Base-by-base conservation (phyloP, 2,888 invertebrate genomes). In the Leptopterna dolabrata region DNA sequence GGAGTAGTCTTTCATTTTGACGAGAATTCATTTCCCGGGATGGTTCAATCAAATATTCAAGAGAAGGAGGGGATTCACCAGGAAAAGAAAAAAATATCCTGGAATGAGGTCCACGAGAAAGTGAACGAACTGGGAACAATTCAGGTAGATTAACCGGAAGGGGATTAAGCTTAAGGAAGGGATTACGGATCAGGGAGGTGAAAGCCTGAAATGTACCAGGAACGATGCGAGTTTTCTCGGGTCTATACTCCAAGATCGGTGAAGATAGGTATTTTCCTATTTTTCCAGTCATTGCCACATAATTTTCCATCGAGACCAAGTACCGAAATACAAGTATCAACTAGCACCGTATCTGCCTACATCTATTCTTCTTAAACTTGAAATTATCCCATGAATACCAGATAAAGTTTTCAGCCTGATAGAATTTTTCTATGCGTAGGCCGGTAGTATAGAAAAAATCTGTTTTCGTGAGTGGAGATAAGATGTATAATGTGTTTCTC, bases 21-120 rank as follows among this genome's bases (percentile, higher is more conserved):
- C 51, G 51, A 51, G n/a, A 19, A 51, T 51, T 51, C 51, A 51
- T 51, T 51, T 51, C 51, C n/a, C 51, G 16, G n/a, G 51, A 19
- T 14, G 51, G n/a, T n/a, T 30, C 71, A 71, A 71, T 71, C 71
- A 71, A 71, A 71, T 71, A 71, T 71, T 71, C 71, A 71, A 71
- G 19, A 71, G 27, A 27, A 9, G 7, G 51, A 51, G n/a, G 51
- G 51, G n/a, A 16, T n/a, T n/a, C 0, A 6, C 16, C 51, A 4
- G 51, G 51, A n/a, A 51, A 13, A 14, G n/a, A 51, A 16, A 4
- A 51, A 51, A 51, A n/a, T 1, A 16, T 51, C 51, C 51, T 51
- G 51, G 51, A 51, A 51, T n/a, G n/a, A 51, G 51, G n/a, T n/a
- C 16, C 16, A n/a, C 51, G 16, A 6, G n/a, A 51, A 47, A n/a